phyloP scores from a whole-genome alignment of 2,113 vertebrate genomes.

The Carettochelys insculpta region DNA sequence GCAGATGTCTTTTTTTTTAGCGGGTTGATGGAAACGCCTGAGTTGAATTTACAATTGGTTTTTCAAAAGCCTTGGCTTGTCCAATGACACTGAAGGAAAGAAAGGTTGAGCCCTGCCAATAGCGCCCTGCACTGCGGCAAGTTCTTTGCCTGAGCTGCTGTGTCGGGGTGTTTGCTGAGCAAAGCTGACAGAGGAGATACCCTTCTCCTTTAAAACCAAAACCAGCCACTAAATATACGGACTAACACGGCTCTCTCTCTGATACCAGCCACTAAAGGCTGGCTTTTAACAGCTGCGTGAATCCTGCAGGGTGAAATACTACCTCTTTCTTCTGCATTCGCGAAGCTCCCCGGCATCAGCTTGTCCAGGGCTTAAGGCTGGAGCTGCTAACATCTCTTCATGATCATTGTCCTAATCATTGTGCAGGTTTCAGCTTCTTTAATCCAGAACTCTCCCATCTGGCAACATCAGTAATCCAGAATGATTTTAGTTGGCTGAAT shows the following conservation, averaged over 20 bases:
- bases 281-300: neutral
- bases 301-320: neutral
- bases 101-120: neutral
- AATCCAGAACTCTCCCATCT: no score
- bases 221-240: no score
- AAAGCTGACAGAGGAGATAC: neutral
- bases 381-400: neutral
- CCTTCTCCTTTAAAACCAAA: no score
- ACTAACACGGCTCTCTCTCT: no score
- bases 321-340: neutral
- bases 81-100: neutral
- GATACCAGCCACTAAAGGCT: accelerated
- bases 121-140: neutral
- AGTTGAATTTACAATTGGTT: neutral
- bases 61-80: neutral
- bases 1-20: neutral
- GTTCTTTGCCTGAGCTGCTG: neutral
- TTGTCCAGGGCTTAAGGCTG: neutral
- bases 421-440: no score
- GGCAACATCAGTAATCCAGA: no score
- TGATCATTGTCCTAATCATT: no score
- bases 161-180: neutral
- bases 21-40: accelerated
- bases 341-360: neutral
- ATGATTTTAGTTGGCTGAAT: no score